phyloP scores from a whole-genome alignment of 1,140 invertebrate species.

The Lasaia peninsularis region DNA sequence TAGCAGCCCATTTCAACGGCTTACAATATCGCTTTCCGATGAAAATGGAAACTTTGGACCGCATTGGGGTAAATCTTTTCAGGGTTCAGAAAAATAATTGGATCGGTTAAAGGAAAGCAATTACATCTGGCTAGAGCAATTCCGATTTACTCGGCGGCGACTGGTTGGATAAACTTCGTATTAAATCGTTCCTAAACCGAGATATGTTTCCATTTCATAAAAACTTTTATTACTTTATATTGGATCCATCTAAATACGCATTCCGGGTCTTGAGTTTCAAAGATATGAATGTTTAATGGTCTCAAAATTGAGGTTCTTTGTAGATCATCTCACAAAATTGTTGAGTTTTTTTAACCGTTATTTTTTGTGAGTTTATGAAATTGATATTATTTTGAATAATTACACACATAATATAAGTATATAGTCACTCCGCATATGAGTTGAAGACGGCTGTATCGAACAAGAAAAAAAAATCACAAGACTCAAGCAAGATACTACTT shows the following conservation, averaged over 20 bases:
- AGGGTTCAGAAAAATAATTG: conserved; percentile 69
- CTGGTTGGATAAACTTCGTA: conserved; percentile 61
- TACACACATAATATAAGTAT: too few species aligned
- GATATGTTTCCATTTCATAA: conserved; percentile 37
- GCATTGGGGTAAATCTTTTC: conserved; percentile 59
- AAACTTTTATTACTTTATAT: conserved; percentile 14
- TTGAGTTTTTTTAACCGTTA: too few species aligned
- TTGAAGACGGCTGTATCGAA: too few species aligned
- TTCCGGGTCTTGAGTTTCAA: neutral
- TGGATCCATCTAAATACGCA: conserved; percentile 4
- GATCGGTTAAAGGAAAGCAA: conserved; percentile 64
- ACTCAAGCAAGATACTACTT: too few species aligned
- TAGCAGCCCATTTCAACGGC: conserved; percentile 31
- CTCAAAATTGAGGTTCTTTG: too few species aligned
- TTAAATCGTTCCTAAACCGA: conserved; percentile 49
- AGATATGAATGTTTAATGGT: neutral
- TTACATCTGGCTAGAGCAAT: conserved; percentile 62
- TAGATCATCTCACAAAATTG: too few species aligned
- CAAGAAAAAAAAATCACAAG: too few species aligned
- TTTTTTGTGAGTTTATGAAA: too few species aligned
- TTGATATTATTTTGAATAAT: too few species aligned
- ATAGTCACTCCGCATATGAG: too few species aligned
- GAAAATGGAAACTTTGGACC: conserved; percentile 51
- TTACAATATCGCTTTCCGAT: conserved; percentile 57
- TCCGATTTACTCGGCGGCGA: conserved; percentile 56